Evolutionary conservation across 2,797 vertebrate species (phyloP), one percentile per base, ranked within the genome.

Genomic region (Sebastolobus alascanus): DNA sequence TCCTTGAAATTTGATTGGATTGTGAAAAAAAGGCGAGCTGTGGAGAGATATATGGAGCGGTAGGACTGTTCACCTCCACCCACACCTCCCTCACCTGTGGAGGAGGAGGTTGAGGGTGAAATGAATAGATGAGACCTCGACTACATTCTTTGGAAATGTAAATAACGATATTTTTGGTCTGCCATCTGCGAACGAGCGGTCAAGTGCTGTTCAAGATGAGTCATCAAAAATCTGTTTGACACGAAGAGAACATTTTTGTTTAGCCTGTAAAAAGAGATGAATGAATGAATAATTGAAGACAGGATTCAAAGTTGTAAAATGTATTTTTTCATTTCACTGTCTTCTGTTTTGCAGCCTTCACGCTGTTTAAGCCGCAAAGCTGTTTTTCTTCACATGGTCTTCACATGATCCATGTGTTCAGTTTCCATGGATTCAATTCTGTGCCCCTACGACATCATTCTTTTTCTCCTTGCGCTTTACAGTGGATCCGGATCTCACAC

Each of bases 401-500:
- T 69, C 40, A 16, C 25, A 50, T 63, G 59, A 82, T 82, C 72
- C 54, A 43, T 8, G 38, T 85, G 82, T 76, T 79, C 46, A 71
- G 59, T 75, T 70, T 82, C 12, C 65, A 70, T 77, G 54, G 66
- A 68, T 80, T 87, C 54, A 68, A 59, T 79, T 43, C 61, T 58
- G 1, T 79, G 84, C 87, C 85, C 92, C 82, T 55, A 9, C 6
- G 65, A 75, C 84, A 82, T 73, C 4, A 37, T 52, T 35, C 7
- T 77, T 79, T 55, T 46, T 71, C 77, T 81, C 29, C 54, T 13
- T 38, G 22, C 37, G 54, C 68, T 75, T 77, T 79, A 64, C 59
- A 60, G 74, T 61, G 22, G 80, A 79, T 87, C 67, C 79, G 43
- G 64, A 80, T 86, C 81, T 82, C 64, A 89, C 64, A 89, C 83